Evolutionary conservation across 2,888 invertebrate species (phyloP), one percentile per base, ranked within the genome.

Genomic region (Girardia tigrina): DNA sequence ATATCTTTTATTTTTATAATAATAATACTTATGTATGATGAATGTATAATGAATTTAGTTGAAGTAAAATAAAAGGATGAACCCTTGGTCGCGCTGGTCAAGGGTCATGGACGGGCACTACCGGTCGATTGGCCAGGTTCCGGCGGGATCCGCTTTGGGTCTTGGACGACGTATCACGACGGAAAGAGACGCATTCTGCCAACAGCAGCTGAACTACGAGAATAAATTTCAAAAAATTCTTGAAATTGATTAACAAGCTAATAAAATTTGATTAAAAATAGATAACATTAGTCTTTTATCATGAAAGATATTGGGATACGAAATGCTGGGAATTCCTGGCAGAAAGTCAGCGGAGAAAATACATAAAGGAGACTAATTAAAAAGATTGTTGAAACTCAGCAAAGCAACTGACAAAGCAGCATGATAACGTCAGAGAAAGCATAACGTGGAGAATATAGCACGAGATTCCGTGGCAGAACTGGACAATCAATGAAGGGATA

Each of bases 401-500:
- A 36, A 36, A 23, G 56, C 56, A 56, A 16, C 56, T 36, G 36
- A 36, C 36, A 36, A 36, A 36, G 36, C 56, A 56, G 23, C 56
- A n/a, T 56, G 56, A 56, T 56, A 56, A 56, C 23, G 56, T 56
- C 56, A 56, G 56, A 56, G 56, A 56, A 56, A 56, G 23, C 56
- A 56, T 56, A 56, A 56, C n/a, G 36, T 36, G 16, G 36, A 36
- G 56, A 56, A 56, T 56, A 56, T 56, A 56, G n/a, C 56, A 56
- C 56, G 56, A 56, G 4, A 56, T 56, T 56, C 56, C 56, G 56
- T 56, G 56, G 56, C 56, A 56, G 56, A 56, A n/a, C 4, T 56
- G 56, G 56, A 56, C 8, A 56, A n/a, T 56, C 8, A 56, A 56
- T 56, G 56, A 56, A 56, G 56, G 56, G 23, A 56, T 56, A 56